Evolutionary conservation across 92 coral and sea anemone species (phyloP).

Genomic region (Blastomussa wellsi): DNA sequence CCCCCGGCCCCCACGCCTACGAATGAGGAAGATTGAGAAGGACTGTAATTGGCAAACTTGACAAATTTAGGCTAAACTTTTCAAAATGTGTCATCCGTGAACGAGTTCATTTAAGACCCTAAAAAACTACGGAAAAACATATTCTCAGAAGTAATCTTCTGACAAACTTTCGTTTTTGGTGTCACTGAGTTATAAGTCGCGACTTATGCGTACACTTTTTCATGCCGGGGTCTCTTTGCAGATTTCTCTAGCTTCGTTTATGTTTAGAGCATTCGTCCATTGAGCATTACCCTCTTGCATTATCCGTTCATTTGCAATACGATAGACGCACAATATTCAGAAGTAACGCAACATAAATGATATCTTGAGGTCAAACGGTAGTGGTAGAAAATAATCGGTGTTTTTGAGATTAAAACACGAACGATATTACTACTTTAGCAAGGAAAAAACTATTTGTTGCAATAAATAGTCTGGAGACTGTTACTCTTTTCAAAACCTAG

Average conservation of each 20-base stretch:
- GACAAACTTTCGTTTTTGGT: too few relatives aligned
- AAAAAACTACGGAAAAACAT: too few relatives aligned
- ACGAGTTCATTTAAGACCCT: too few relatives aligned
- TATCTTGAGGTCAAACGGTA: background rate
- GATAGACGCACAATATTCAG: background rate
- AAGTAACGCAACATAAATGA: constrained; percentile 16
- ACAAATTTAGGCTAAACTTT: too few relatives aligned
- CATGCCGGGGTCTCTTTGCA: background rate
- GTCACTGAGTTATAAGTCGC: background rate
- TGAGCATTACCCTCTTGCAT: background rate
- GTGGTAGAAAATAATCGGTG: constrained; percentile 21
- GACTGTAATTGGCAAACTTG: too few relatives aligned
- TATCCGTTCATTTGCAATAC: background rate
- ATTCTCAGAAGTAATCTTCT: too few relatives aligned
- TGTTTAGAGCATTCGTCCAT: too few relatives aligned
- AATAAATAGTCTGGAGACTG: background rate
- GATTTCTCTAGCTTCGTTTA: background rate
- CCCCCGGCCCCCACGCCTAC: too few relatives aligned
- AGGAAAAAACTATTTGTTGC: background rate
- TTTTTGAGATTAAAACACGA: constrained; percentile 1
- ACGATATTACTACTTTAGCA: background rate
- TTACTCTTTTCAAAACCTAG: background rate
- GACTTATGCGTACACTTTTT: background rate
- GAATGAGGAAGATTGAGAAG: too few relatives aligned
- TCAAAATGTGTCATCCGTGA: too few relatives aligned